Evolutionary conservation across 1,140 invertebrate species (phyloP).

Genomic region (Ips nitidus): DNA sequence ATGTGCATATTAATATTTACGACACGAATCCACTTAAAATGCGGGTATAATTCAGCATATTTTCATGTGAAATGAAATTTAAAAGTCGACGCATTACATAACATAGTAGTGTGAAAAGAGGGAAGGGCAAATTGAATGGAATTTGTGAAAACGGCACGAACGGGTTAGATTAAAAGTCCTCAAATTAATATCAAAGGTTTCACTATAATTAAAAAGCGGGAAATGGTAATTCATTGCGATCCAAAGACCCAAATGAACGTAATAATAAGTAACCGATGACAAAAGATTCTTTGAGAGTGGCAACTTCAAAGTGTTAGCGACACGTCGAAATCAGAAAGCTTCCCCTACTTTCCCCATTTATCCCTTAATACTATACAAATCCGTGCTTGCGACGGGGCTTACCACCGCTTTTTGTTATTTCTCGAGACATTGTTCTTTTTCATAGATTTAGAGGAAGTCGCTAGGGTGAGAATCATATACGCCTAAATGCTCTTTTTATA

Average conservation of each 20-base stretch:
- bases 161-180: constrained; percentile 33
- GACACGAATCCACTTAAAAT: constrained; percentile 30
- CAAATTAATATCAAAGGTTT: constrained; percentile 47
- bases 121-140: constrained; percentile 17
- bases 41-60: constrained; percentile 29
- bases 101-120: constrained; percentile 22
- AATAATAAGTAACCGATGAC: constrained; percentile 53
- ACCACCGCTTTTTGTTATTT: constrained; percentile 44
- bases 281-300: constrained; percentile 51
- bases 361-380: constrained; percentile 51
- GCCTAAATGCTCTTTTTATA: constrained; percentile 35
- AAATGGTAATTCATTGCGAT: constrained; percentile 52
- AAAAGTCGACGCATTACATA: constrained; percentile 22
- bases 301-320: constrained; percentile 51
- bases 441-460: constrained; percentile 43
- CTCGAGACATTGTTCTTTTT: constrained; percentile 46
- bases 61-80: constrained; percentile 27
- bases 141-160: constrained; percentile 16
- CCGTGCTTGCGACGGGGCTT: constrained; percentile 44
- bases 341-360: constrained; percentile 44
- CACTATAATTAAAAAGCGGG: constrained; percentile 50
- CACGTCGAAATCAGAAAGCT: constrained; percentile 46
- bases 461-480: constrained; percentile 31
- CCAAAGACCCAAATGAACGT: constrained; percentile 51
- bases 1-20: constrained; percentile 1